These are phyloP conservation scores for Enteromius fasciolatus DNA, from an alignment of 2,797 vertebrate species.

Conservation along the genomic window DNA sequence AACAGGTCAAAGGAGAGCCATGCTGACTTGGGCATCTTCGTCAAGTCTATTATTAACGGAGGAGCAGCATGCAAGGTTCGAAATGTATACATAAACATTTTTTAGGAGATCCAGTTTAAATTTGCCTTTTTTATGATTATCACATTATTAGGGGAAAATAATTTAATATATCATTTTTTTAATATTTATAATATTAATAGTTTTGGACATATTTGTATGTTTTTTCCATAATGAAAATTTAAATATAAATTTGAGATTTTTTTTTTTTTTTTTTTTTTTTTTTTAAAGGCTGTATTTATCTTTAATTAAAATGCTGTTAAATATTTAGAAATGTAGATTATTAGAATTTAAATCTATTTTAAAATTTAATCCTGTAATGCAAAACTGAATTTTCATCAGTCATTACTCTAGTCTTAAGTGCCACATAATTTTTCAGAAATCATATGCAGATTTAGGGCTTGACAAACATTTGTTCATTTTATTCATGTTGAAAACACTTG, in stretches of 20 bases:
- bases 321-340: background rate
- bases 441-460: background rate
- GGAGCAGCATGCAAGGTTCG: constrained; percentile 95
- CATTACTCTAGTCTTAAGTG: background rate
- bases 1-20: constrained; percentile 97
- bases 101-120: no score
- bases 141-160: background rate
- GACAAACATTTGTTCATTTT: background rate
- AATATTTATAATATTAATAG: background rate
- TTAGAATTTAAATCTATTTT: background rate
- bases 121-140: background rate
- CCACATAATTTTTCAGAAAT: background rate
- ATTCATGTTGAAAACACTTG: background rate
- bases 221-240: background rate
- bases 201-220: background rate
- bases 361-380: background rate
- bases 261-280: background rate
- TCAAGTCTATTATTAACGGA: constrained; percentile 97
- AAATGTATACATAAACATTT: background rate
- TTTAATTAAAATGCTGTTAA: background rate
- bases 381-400: background rate
- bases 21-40: constrained; percentile 95
- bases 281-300: background rate
- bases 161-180: background rate
- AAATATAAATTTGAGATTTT: background rate